Evolutionary conservation across 2,797 vertebrate genomes (phyloP).

Genomic region (Xenops minutus): DNA sequence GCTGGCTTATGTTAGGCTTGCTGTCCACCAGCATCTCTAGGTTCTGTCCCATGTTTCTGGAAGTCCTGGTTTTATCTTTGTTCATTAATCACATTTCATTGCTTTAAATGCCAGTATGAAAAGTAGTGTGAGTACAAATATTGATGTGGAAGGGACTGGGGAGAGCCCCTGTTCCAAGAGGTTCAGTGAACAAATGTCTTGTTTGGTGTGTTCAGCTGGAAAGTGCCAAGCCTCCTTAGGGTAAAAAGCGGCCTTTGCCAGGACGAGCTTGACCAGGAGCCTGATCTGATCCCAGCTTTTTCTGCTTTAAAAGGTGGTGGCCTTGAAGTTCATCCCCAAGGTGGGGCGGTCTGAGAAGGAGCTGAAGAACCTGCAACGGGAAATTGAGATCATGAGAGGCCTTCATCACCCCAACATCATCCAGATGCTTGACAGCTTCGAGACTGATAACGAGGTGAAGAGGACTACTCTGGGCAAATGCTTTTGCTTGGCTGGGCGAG

Average conservation of each 20-base stretch:
- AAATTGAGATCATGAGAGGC: conserved; percentile 93
- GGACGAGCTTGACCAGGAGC: background rate
- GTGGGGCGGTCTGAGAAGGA: conserved; percentile 92
- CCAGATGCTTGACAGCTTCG: conserved; percentile 93
- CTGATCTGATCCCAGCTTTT: background rate
- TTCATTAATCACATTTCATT: background rate
- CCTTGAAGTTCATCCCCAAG: conserved; percentile 96
- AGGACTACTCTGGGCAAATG: background rate
- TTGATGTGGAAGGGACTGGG: background rate
- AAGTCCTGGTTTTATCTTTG: background rate
- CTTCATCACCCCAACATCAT: conserved; percentile 93
- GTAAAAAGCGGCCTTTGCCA: background rate
- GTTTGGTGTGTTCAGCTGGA: background rate
- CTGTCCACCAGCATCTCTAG: background rate
- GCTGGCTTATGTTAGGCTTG: background rate
- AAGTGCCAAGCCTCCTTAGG: background rate
- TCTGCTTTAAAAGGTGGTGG: conserved; percentile 83
- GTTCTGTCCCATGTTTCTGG: background rate
- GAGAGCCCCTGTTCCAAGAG: background rate
- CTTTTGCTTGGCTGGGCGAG: background rate
- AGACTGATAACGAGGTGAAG: conserved; percentile 89
- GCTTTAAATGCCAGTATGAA: background rate
- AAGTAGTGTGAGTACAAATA: background rate
- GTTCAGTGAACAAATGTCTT: background rate
- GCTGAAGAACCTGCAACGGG: conserved; percentile 85